These are phyloP conservation scores for Mola mola DNA, from an alignment of 2,113 vertebrate genomes.

Conservation along the genomic window DNA sequence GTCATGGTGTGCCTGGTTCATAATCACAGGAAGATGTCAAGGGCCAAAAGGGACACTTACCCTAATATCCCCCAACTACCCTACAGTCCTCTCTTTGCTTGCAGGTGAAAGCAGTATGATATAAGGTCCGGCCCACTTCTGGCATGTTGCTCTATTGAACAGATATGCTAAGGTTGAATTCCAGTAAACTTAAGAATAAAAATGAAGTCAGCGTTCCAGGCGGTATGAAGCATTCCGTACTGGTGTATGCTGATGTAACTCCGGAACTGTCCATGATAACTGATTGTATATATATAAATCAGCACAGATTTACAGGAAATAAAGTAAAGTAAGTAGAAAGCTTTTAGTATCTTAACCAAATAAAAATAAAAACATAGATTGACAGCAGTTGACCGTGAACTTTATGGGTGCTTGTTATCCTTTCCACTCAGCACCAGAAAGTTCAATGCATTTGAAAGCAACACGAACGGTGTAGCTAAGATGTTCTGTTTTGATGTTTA, in stretches of 20 bases:
- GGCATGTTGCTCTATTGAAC: constrained; percentile 6
- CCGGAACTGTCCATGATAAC: not conserved
- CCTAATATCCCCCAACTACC: constrained; percentile 44
- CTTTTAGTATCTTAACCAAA: not conserved
- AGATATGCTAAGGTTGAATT: constrained; percentile 15
- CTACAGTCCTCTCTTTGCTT: constrained; percentile 28
- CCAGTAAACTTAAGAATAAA: not conserved
- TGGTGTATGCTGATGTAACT: not conserved
- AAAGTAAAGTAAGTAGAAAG: constrained; percentile 3
- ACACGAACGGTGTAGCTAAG: too few species aligned
- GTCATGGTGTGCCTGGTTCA: constrained; percentile 54
- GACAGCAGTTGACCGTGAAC: constrained; percentile 7
- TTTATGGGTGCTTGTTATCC: too few species aligned
- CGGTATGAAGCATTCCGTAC: not conserved
- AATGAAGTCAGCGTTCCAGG: constrained; percentile 8
- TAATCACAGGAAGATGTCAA: constrained; percentile 60
- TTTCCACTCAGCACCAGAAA: too few species aligned
- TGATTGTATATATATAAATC: not conserved
- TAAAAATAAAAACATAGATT: constrained; percentile 1
- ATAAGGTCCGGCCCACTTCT: constrained; percentile 33
- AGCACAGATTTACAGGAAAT: not conserved
- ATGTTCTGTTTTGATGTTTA: too few species aligned
- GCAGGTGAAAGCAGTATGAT: constrained; percentile 47
- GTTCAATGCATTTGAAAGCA: too few species aligned
- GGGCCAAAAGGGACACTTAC: constrained; percentile 66